Conservation (phyloP, 2,888 invertebrate species). For the Drosophila fungiperda region DNA sequence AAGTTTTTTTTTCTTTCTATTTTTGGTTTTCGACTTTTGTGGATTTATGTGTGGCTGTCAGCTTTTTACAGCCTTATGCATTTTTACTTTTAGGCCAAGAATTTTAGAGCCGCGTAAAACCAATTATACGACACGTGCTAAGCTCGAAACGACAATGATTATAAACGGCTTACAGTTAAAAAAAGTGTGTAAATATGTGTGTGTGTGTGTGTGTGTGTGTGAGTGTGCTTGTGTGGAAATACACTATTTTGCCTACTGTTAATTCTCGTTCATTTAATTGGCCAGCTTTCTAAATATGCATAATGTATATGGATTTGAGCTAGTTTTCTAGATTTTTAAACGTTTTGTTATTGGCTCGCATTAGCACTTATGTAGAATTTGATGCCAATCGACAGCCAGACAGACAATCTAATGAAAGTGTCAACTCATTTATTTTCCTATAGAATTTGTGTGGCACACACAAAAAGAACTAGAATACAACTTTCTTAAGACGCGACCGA, state of each 20-base stretch:
- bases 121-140: constrained; percentile 65
- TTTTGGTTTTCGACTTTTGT: constrained; percentile 12
- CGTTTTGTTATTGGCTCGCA: constrained; percentile 73
- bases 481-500: constrained; percentile 44
- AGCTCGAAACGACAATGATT: constrained; percentile 25
- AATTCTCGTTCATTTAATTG: constrained; percentile 63
- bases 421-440: constrained; percentile 38
- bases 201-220: no score
- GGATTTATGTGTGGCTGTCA: constrained; percentile 73
- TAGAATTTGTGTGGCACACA: constrained; percentile 27
- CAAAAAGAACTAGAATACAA: constrained; percentile 50
- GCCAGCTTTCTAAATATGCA: constrained; percentile 63
- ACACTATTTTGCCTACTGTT: constrained; percentile 45
- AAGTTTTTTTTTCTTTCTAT: constrained; percentile 7
- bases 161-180: constrained; percentile 60
- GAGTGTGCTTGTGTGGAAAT: constrained; percentile 10
- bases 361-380: constrained; percentile 76
- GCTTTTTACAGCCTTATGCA: constrained; percentile 64
- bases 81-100: constrained; percentile 71
- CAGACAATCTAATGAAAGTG: constrained; percentile 59
- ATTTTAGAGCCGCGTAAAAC: constrained; percentile 52
- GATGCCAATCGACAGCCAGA: constrained; percentile 57
- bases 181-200: neutral
- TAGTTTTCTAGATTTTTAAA: constrained; percentile 71
- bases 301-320: constrained; percentile 57